Evolutionary conservation across 2,888 invertebrate genomes (phyloP).

Genomic region (Drosophila cyrtoloma): DNA sequence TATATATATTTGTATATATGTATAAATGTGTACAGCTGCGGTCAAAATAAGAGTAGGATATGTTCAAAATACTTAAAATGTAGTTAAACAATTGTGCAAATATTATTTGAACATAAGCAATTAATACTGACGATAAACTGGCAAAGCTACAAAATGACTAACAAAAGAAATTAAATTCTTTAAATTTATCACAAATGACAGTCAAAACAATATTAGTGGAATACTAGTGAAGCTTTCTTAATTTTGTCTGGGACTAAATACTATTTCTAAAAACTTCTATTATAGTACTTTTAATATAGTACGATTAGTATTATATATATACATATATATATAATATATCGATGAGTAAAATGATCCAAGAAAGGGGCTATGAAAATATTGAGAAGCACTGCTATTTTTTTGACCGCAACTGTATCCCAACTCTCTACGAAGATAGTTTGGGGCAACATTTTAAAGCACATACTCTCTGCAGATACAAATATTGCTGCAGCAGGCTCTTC

Average conservation of each 20-base stretch:
- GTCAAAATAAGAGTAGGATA: background rate
- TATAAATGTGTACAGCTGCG: background rate
- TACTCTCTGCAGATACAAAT: slow-evolving; percentile 17
- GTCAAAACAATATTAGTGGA: background rate
- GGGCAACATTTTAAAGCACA: slow-evolving; percentile 17
- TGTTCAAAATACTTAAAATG: background rate
- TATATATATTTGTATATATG: background rate
- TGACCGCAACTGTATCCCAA: slow-evolving; percentile 7
- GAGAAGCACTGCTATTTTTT: background rate
- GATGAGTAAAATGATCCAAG: background rate
- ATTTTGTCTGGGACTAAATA: background rate
- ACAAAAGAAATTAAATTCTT: background rate
- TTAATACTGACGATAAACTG: background rate
- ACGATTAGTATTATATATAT: background rate
- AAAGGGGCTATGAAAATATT: background rate
- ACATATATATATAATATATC: too few relatives aligned
- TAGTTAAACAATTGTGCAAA: background rate
- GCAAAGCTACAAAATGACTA: background rate
- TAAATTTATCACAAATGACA: background rate
- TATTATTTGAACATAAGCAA: background rate
- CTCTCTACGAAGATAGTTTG: slow-evolving; percentile 21
- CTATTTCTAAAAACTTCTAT: background rate
- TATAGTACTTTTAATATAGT: background rate
- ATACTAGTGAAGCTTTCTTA: background rate
- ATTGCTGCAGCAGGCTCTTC: slow-evolving; percentile 25